Conservation (phyloP, 2,888 invertebrate species). For the Clanis bilineata region DNA sequence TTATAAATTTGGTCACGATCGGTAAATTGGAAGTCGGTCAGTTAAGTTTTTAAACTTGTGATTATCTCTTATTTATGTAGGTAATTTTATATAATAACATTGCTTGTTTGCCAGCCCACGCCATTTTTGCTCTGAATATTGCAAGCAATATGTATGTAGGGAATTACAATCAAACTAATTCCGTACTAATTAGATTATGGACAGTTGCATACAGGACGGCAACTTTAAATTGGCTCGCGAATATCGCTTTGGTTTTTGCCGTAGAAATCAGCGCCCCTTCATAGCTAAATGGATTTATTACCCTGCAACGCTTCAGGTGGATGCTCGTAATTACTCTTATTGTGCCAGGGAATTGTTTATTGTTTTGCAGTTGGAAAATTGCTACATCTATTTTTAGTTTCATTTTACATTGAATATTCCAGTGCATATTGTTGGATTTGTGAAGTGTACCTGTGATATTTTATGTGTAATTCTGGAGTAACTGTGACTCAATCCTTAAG, state of each 20-base stretch:
- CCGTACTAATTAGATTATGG: slow-evolving; percentile 59
- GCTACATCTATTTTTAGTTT: slow-evolving; percentile 24
- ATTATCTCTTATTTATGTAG: no score
- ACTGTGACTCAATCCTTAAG: no score
- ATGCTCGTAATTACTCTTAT: slow-evolving; percentile 70
- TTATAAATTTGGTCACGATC: no score
- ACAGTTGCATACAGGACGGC: slow-evolving; percentile 57
- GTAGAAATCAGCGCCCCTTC: slow-evolving; percentile 70
- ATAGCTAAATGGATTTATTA: slow-evolving; percentile 75
- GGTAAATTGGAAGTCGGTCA: no score
- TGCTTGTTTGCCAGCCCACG: no score
- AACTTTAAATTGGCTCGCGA: slow-evolving; percentile 69
- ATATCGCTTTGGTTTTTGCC: slow-evolving; percentile 63
- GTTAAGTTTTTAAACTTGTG: no score
- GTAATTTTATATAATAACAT: no score
- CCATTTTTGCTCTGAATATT: neutral
- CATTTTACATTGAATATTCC: neutral
- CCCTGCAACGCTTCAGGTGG: slow-evolving; percentile 64
- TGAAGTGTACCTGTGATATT: neutral
- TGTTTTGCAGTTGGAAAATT: slow-evolving; percentile 59
- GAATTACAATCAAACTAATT: slow-evolving; percentile 48
- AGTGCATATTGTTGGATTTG: neutral
- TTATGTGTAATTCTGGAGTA: neutral
- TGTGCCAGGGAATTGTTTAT: slow-evolving; percentile 64
- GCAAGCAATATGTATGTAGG: slow-evolving; percentile 21